These are phyloP conservation scores for Acinonyx jubatus DNA, from an alignment of 2,113 vertebrate species.

Conservation along the genomic window DNA sequence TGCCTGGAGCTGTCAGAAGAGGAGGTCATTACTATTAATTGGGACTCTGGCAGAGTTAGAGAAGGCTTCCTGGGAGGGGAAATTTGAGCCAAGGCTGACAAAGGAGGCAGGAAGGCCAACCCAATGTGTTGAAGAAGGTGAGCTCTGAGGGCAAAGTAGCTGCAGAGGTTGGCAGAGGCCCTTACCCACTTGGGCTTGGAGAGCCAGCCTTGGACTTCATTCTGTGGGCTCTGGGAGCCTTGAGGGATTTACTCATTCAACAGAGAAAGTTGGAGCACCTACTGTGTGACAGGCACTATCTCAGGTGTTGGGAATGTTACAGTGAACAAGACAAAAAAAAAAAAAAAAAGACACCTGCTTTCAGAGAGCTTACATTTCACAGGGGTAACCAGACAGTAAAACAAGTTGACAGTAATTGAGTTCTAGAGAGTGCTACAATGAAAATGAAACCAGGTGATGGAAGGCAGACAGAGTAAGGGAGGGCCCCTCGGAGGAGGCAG, in stretches of 20 bases:
- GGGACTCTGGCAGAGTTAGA: not conserved
- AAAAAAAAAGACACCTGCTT: not conserved
- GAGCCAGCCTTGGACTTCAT: not conserved
- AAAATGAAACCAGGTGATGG: not conserved
- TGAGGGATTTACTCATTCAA: not conserved
- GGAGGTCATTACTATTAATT: not conserved
- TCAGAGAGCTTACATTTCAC: slow-evolving; percentile 23
- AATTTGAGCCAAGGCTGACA: not conserved
- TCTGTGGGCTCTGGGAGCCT: not conserved
- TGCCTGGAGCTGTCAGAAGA: not conserved
- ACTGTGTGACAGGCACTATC: not conserved
- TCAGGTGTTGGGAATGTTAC: not conserved
- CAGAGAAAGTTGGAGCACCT: not conserved
- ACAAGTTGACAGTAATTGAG: not conserved
- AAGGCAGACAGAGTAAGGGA: not conserved
- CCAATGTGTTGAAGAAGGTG: not conserved
- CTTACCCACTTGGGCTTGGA: not conserved
- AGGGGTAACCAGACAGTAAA: not conserved
- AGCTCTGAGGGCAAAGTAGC: not conserved
- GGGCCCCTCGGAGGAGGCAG: not conserved
- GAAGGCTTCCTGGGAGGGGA: not conserved
- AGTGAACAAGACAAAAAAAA: not conserved
- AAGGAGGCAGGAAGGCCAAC: not conserved
- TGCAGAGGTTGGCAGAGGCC: not conserved
- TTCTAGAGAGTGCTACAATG: not conserved